Percentiles rank a stretch among this genome's conserved stretches.
These are phyloP conservation scores for Myrmecophaga tridactyla DNA, from an alignment of 2,113 vertebrate species.

Conservation along the genomic window DNA sequence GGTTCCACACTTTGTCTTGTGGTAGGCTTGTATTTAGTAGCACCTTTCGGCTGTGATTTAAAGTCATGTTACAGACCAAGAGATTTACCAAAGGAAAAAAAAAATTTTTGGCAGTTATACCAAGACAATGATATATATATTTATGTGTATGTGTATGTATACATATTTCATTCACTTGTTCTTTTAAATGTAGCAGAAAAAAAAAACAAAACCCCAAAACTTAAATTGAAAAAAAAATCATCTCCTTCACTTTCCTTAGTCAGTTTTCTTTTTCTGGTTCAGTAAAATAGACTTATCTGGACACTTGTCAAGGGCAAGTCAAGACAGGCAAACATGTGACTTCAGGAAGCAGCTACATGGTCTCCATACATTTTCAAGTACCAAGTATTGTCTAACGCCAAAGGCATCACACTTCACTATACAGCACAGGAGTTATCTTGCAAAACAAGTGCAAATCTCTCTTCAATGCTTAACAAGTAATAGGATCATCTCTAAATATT, in stretches of 20 bases:
- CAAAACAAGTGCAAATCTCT: not conserved
- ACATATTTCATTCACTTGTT: not conserved
- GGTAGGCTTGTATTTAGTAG: not conserved
- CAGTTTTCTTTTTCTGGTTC: not conserved
- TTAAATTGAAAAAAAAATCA: not conserved
- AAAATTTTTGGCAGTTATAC: not conserved
- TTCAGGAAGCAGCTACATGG: not conserved
- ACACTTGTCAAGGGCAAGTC: not conserved
- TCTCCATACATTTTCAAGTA: not conserved
- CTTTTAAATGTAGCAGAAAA: not conserved
- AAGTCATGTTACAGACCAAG: not conserved
- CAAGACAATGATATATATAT: not conserved
- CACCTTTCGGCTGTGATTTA: not conserved
- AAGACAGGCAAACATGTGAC: not conserved
- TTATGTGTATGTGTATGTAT: rapidly evolving
- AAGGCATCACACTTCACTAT: not conserved
- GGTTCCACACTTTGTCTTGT: not conserved
- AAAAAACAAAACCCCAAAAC: not conserved
- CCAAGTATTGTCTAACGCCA: not conserved
- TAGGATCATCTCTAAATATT: no score
- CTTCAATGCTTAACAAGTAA: not conserved
- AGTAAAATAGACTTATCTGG: not conserved
- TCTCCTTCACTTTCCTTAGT: not conserved
- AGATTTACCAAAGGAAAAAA: not conserved
- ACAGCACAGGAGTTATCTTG: not conserved